Percentiles rank a stretch among this genome's conserved stretches.
These are phyloP conservation scores for Latrodectus hesperus DNA, from an alignment of 2,888 invertebrate genomes.

Conservation along the genomic window DNA sequence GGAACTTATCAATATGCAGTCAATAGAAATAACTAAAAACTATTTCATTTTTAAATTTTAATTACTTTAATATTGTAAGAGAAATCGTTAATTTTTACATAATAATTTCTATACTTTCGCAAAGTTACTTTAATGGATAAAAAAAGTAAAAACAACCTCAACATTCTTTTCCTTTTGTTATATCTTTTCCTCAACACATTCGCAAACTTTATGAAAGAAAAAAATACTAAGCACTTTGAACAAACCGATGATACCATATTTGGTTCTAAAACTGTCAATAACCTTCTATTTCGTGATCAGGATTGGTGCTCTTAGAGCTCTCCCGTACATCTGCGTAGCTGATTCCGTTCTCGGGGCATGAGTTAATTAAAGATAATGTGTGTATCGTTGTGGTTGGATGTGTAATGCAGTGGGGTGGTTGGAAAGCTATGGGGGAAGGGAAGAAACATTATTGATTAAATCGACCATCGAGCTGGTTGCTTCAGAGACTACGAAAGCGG, in stretches of 20 bases:
- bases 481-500: conserved; percentile 33
- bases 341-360: conserved; percentile 44
- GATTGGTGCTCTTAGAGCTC: not conserved
- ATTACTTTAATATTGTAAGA: too few species aligned
- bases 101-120: too few species aligned
- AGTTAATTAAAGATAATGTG: conserved; percentile 64
- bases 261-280: conserved; percentile 42
- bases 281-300: conserved; percentile 33
- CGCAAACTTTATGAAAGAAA: too few species aligned
- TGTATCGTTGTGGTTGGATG: conserved; percentile 22
- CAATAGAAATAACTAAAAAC: too few species aligned
- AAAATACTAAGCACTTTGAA: too few species aligned
- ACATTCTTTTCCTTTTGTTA: too few species aligned
- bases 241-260: not conserved
- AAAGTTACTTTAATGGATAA: too few species aligned
- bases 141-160: too few species aligned
- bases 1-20: too few species aligned
- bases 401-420: not conserved
- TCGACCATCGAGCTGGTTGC: conserved; percentile 54
- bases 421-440: not conserved
- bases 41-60: too few species aligned
- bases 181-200: too few species aligned
- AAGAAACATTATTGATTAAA: conserved; percentile 54
- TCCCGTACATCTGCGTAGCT: conserved; percentile 9
- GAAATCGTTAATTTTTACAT: too few species aligned